A percentile compares a stretch with the other conserved stretches of the same genome.
Conservation (phyloP, 2,888 invertebrate species). For the Ferdinandea cuprea region DNA sequence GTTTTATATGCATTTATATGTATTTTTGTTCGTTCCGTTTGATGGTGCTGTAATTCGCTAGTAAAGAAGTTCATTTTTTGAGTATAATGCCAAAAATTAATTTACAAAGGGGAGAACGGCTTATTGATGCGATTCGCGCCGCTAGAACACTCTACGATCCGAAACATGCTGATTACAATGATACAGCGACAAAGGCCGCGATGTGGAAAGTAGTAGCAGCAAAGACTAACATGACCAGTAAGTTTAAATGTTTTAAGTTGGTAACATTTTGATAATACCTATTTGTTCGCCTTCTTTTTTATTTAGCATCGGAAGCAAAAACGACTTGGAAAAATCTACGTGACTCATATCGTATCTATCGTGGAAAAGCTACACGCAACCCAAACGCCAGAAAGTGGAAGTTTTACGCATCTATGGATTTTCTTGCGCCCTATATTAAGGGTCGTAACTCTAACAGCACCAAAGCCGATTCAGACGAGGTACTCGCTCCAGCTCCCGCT, state of each 20-base stretch:
- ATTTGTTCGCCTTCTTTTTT: background rate
- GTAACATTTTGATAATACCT: background rate
- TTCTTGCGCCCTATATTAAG: slow-evolving; percentile 41
- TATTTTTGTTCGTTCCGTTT: background rate
- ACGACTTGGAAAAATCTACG: slow-evolving; percentile 43
- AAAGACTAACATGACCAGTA: slow-evolving; percentile 14
- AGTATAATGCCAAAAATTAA: slow-evolving; percentile 24
- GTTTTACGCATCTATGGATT: slow-evolving; percentile 42
- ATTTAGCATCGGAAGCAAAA: slow-evolving; percentile 31
- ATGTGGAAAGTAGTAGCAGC: slow-evolving; percentile 31
- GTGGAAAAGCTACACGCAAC: slow-evolving; percentile 14
- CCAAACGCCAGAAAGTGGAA: background rate
- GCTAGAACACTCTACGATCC: slow-evolving; percentile 35
- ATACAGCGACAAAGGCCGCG: background rate
- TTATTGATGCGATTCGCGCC: slow-evolving; percentile 14
- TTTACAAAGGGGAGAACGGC: background rate
- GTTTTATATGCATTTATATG: background rate
- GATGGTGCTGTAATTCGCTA: background rate
- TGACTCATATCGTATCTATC: slow-evolving; percentile 28
- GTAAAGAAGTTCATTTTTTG: background rate
- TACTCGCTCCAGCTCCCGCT: too few species aligned
- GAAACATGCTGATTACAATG: background rate
- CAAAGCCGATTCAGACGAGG: background rate
- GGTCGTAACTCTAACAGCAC: background rate
- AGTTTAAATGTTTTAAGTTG: background rate